Base-by-base conservation (phyloP, 2,113 vertebrate species). In the Amazona guildingii region DNA sequence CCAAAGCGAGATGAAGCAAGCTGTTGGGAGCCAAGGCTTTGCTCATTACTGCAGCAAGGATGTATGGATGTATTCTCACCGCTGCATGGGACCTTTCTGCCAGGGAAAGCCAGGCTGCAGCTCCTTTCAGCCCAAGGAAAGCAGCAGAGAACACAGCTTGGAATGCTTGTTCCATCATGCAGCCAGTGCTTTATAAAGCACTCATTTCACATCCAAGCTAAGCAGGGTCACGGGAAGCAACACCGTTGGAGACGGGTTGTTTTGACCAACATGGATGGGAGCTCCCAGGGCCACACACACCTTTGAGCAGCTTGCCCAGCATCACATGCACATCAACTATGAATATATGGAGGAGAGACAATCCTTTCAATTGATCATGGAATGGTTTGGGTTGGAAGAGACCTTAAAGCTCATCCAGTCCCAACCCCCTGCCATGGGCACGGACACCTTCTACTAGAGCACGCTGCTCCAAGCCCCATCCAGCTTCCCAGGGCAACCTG, bases 181-280 rank as follows among this genome's bases (percentile, higher is more conserved):
- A 74, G 16, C 2, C 20, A 23, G 43, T 13, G 21, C 25, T 77
- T 37, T 17, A 20, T 17, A 25, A 57, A 66, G 33, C 31, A 39
- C 35, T 31, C 15, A 12, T 19, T 88, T 52, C 1, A 1, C 21
- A 9, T 3, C 3, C 0, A 1, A 66, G 37, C 63, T 48, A n/a
- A 83, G 63, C 41, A 28, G 27, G 24, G 39, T 9, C 27, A 41
- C 0, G 15, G 52, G 39, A 62, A 61, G 31, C 18, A 11, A n/a
- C 0, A 3, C 4, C 3, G 1, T 33, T 59, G 48, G 63, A 52
- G 63, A 33, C 11, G n/a, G 63, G 15, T 39, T 57, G 31, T 15
- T 61, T 13, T 17, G 55, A 35, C 24, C 9, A 23, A 33, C 7
- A 4, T 0, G 0, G 31, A 25, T 31, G 57, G 37, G 43, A 88